Evolutionary conservation across 2,113 vertebrate genomes (phyloP), one percentile per base, ranked within the genome.

Genomic region (Urocitellus parryii): DNA sequence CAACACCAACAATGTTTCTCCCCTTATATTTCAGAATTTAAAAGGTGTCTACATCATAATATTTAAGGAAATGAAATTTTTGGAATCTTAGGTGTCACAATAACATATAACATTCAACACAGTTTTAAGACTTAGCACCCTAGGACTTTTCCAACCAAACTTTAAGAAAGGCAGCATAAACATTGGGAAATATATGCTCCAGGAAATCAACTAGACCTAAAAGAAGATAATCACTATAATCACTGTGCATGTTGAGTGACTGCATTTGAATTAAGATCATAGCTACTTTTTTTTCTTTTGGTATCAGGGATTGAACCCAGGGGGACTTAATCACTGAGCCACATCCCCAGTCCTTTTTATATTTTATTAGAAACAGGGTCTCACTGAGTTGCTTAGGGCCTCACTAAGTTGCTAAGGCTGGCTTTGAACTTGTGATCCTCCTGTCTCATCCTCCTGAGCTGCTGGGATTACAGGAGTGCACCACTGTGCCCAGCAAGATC

Each of bases 21-120:
- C 8, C 17, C 8, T 39, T 42, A 63, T 48, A 74, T 42, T 42
- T 24, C 17, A 82, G 48, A 58, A 86, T 58, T n/a, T 51, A 8
- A 93, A 85, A 91, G 45, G 5, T 32, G 1, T 39, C 56, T 81
- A 2, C 48, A 6, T 63, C 42, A 29, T 37, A 92, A 81, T 72
- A 67, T 24, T 45, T 77, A 78, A 93, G 63, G 42, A 91, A 88
- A 93, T 45, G 56, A 63, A 82, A 53, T 17, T 51, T 83, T 80
- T 20, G 27, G 77, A 65, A 25, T 37, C 7, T 89, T 42, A 84
- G 22, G 20, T 42, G 8, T 51, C 42, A 67, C 32, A 70, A 17
- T 63, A 63, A 88, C 11, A 51, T 34, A 17, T 4, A 58, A 85
- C n/a, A 13, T 25, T 95, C 77, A 67, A 42, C 25, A 68, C 18